phyloP scores from a whole-genome alignment of 1,140 invertebrate genomes.

The Schmidtea mediterranea region DNA sequence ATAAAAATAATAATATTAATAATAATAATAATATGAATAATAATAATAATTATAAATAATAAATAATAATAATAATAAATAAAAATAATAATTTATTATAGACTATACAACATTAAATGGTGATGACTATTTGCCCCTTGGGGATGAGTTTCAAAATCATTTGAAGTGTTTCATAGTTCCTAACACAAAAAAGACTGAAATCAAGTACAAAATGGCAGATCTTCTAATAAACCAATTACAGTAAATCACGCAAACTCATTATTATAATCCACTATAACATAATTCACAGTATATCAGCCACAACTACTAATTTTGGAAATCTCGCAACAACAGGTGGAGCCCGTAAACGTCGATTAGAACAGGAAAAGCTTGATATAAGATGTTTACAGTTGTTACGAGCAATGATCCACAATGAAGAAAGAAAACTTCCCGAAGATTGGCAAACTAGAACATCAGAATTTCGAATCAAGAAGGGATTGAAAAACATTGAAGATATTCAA shows the following conservation, averaged over 20 bases:
- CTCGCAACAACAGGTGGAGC: too few relatives aligned
- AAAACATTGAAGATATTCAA: slow-evolving; percentile 18
- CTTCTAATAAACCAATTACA: slow-evolving; percentile 9
- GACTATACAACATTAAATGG: slow-evolving; percentile 10
- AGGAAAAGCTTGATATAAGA: slow-evolving; percentile 21
- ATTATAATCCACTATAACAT: not conserved
- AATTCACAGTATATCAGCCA: too few relatives aligned
- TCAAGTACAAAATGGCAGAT: slow-evolving; percentile 7
- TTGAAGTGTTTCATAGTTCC: slow-evolving; percentile 8
- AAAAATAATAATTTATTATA: not conserved
- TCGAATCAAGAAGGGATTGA: slow-evolving; percentile 8
- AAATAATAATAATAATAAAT: not conserved
- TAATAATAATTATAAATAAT: not conserved
- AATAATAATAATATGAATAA: too few relatives aligned
- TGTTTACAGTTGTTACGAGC: slow-evolving; percentile 22
- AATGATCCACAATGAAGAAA: slow-evolving; percentile 22
- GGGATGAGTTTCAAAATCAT: slow-evolving; percentile 11
- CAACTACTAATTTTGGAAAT: too few relatives aligned
- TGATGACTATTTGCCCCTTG: slow-evolving; percentile 10
- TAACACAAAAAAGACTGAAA: slow-evolving; percentile 8
- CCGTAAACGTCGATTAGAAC: slow-evolving; percentile 12
- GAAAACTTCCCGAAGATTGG: slow-evolving; percentile 20
- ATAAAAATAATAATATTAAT: too few relatives aligned
- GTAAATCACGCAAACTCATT: not conserved
- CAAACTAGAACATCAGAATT: too few relatives aligned